Evolutionary conservation across 2,888 invertebrate species (phyloP).

Genomic region (Lithodes maja): DNA sequence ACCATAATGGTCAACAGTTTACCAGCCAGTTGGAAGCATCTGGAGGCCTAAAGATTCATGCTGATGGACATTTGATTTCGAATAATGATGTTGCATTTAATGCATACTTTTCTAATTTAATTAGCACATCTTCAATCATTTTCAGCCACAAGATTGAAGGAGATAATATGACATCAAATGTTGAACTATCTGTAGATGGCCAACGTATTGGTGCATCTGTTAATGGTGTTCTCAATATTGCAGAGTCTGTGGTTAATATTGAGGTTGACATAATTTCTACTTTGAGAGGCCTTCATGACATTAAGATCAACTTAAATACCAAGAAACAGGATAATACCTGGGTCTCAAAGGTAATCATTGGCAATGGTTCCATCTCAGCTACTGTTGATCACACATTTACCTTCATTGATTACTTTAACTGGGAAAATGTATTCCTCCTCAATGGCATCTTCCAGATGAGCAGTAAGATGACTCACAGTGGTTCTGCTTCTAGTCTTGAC

Average conservation of each 20-base stretch:
- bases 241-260: constrained; percentile 19
- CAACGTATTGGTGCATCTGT: constrained; percentile 34
- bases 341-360: constrained; percentile 31
- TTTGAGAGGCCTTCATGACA: constrained; percentile 36
- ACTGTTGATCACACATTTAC: constrained; percentile 45
- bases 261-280: constrained; percentile 45
- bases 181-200: constrained; percentile 33
- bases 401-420: constrained; percentile 51
- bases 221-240: constrained; percentile 38
- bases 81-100: constrained; percentile 34
- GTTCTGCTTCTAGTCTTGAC: neutral
- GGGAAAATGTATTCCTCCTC: constrained; percentile 49
- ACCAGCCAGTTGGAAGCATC: constrained; percentile 47
- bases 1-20: constrained; percentile 29
- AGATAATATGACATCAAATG: constrained; percentile 27
- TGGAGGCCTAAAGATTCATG: constrained; percentile 50
- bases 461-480: constrained; percentile 37
- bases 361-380: constrained; percentile 11
- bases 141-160: constrained; percentile 49
- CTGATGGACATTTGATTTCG: constrained; percentile 39
- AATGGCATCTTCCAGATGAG: constrained; percentile 35
- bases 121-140: constrained; percentile 29
- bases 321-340: constrained; percentile 30
- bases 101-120: constrained; percentile 35
- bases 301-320: constrained; percentile 52